Percentiles rank a stretch among this genome's conserved stretches.
These are phyloP conservation scores for Palaemon carinicauda DNA, from an alignment of 1,140 invertebrate genomes.

Conservation along the genomic window DNA sequence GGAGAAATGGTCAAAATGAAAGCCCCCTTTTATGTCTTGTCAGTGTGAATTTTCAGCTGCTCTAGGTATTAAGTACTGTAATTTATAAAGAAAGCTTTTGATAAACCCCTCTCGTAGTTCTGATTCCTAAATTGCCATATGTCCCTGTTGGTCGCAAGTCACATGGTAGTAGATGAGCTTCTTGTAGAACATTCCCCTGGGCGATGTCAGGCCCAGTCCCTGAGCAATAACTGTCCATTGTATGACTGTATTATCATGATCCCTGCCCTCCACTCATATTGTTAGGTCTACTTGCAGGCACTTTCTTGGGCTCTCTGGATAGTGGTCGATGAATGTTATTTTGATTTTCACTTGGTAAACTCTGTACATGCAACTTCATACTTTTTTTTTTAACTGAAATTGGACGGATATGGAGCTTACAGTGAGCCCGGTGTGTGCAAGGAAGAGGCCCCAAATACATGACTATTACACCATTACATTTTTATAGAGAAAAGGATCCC, in stretches of 20 bases:
- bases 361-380: background rate
- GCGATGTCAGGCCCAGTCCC: constrained; percentile 38
- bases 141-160: constrained; percentile 53
- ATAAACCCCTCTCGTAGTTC: constrained; percentile 43
- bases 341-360: background rate
- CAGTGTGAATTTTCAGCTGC: background rate
- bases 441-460: constrained; percentile 23
- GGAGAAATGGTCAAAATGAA: too few relatives aligned
- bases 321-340: background rate
- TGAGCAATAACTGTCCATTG: constrained; percentile 52
- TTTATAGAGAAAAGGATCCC: background rate
- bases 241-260: constrained; percentile 42
- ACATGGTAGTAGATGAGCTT: constrained; percentile 53
- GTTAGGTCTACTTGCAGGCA: constrained; percentile 11
- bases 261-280: constrained; percentile 5
- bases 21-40: too few relatives aligned
- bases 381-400: background rate
- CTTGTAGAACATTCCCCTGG: constrained; percentile 54
- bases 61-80: background rate
- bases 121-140: constrained; percentile 45
- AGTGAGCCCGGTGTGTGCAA: constrained; percentile 21
- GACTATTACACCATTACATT: background rate
- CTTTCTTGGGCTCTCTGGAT: constrained; percentile 21
- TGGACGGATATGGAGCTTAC: background rate
- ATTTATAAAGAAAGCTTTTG: background rate